A percentile compares a stretch with the other conserved stretches of the same genome.
Conservation (phyloP, 2,113 vertebrate genomes). For the Hirundichthys speculiger region DNA sequence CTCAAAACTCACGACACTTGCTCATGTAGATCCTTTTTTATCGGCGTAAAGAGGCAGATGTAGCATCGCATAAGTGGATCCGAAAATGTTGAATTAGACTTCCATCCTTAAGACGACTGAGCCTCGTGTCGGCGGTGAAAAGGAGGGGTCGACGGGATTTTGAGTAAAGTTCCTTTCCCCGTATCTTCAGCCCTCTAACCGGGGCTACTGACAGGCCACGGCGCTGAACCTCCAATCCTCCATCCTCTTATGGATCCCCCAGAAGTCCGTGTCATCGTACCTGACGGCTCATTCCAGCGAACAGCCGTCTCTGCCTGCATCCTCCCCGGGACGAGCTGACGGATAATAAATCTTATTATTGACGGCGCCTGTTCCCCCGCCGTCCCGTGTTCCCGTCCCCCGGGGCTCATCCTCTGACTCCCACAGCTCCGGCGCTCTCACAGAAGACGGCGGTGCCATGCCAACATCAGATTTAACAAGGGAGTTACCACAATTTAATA, state of each 20-base stretch:
- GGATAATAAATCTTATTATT: conserved; percentile 84
- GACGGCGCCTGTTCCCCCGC: conserved; percentile 69
- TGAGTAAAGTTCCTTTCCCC: conserved; percentile 33
- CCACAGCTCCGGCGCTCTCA: conserved; percentile 63
- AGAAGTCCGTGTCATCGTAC: conserved; percentile 33
- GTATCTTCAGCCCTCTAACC: conserved; percentile 54
- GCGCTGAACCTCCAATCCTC: conserved; percentile 20
- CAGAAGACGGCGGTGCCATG: conserved; percentile 60
- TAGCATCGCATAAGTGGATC: conserved; percentile 39
- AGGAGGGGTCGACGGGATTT: conserved; percentile 32
- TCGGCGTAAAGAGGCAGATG: conserved; percentile 34
- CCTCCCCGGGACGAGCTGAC: conserved; percentile 65
- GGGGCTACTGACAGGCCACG: conserved; percentile 58
- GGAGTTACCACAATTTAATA: conserved; percentile 65
- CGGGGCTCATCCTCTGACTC: conserved; percentile 76
- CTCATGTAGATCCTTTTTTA: conserved; percentile 25
- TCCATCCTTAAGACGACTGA: conserved; percentile 48
- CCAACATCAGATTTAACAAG: conserved; percentile 74
- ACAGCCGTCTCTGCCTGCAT: conserved; percentile 73
- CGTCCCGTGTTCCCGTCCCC: conserved; percentile 59
- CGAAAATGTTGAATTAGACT: conserved; percentile 37
- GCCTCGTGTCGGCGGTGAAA: conserved; percentile 1
- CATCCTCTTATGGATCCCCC: conserved; percentile 56
- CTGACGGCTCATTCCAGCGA: conserved; percentile 75
- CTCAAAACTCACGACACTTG: conserved; percentile 24